Evolutionary conservation across 2,113 vertebrate species (phyloP).

Genomic region (Puma concolor): DNA sequence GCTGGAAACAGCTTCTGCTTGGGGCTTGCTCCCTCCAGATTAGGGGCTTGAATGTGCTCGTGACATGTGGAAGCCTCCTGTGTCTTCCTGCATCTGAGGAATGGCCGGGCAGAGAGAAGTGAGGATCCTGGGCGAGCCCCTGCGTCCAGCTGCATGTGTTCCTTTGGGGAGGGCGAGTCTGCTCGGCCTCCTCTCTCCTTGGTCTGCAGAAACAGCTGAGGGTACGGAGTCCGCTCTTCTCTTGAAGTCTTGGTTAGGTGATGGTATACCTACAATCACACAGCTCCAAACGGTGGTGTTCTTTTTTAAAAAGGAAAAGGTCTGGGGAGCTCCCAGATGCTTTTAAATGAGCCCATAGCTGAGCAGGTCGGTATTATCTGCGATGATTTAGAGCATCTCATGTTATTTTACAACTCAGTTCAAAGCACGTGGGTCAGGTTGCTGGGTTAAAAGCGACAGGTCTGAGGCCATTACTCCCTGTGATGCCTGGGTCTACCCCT

Average conservation of each 20-base stretch:
- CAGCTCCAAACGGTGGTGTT: neutral
- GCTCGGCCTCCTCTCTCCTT: neutral
- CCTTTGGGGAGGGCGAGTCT: neutral
- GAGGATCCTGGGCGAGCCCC: fast-evolving
- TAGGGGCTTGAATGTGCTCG: neutral
- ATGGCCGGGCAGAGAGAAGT: neutral
- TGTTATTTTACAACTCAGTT: neutral
- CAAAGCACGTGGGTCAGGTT: neutral
- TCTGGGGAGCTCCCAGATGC: neutral
- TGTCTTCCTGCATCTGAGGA: neutral
- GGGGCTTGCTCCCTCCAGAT: neutral
- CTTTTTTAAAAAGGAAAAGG: neutral
- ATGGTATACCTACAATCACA: neutral
- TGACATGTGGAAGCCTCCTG: neutral
- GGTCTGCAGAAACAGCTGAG: neutral
- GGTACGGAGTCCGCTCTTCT: fast-evolving
- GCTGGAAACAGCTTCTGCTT: neutral
- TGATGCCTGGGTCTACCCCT: neutral
- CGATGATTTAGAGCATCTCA: neutral
- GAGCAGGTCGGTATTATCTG: neutral
- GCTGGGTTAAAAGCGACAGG: neutral
- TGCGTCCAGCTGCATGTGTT: fast-evolving
- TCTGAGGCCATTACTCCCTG: neutral
- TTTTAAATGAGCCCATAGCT: neutral
- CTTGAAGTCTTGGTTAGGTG: neutral